Evolutionary conservation across 2,797 vertebrate species (phyloP), one percentile per base, ranked within the genome.

Genomic region (Apodemus agrarius): DNA sequence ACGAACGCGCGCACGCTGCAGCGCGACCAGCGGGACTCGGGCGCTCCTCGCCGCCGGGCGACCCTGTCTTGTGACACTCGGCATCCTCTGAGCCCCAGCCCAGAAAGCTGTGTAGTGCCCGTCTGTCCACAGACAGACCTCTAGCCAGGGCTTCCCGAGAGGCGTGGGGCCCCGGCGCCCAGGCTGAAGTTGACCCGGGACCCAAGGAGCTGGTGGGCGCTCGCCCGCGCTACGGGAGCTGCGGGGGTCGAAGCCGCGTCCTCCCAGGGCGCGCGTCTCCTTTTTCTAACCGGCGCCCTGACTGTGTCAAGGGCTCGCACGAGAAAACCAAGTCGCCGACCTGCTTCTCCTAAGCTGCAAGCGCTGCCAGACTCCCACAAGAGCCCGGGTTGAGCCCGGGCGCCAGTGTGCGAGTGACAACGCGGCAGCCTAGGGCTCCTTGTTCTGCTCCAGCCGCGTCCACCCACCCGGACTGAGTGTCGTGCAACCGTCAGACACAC

Each of bases 111-210:
- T 54, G 69, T 24, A 57, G 7, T 46, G 57, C 63, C 93, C 78
- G 1, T 11, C 34, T 37, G 78, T 13, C 74, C 88, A 31, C 17
- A 21, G 46, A 75, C 49, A 59, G 91, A 19, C 54, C 43, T 8
- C 86, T 19, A 21, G 52, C 34, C 54, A 59, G 63, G 26, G 91
- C 88, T 93, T 29, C 61, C 65, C 22, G 29, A 49, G 65, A 34
- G 79, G 40, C 75, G 67, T 31, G 84, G 65, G 59, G 78, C 24
- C 34, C 43, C 24, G 75, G 76, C 54, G 63, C 49, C 49, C 90
- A 75, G 37, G 37, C 78, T 65, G 49, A 97, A 97, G 96, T 97
- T 96, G 87, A 90, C 75, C 34, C 12, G n/a, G 6, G 43, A 29
- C 49, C 1, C 19, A 29, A 72, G 89, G n/a, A n/a, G 80, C 61